phyloP scores from a whole-genome alignment of 1,140 invertebrate species.

The Bicyclus anynana region DNA sequence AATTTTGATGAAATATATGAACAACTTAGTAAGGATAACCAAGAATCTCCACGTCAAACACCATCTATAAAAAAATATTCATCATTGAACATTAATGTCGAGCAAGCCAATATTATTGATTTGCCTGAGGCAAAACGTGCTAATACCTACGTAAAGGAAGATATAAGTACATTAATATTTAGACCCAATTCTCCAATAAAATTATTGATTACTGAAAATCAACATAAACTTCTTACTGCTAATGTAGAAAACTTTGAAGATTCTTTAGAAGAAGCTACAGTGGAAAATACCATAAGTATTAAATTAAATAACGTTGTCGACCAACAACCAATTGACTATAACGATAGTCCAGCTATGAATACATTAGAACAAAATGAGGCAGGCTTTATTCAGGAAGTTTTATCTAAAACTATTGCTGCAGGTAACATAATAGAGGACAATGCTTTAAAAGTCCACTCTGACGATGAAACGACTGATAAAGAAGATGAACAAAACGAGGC shows the following conservation, averaged over 20 bases:
- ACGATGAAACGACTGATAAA: not conserved
- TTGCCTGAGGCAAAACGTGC: not conserved
- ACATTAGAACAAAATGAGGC: not conserved
- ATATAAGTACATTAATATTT: constrained; percentile 28
- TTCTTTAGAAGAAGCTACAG: constrained; percentile 6
- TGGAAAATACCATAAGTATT: not conserved
- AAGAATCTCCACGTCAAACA: not conserved
- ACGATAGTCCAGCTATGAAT: not conserved
- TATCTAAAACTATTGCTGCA: not conserved
- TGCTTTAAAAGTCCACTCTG: not conserved
- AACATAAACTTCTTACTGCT: constrained; percentile 28
- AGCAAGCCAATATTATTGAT: not conserved
- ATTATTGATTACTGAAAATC: constrained; percentile 35
- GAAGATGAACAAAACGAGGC: not conserved
- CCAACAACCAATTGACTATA: not conserved
- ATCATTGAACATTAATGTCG: not conserved
- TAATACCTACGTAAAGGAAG: constrained; percentile 28
- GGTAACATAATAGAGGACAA: not conserved
- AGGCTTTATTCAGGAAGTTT: not conserved
- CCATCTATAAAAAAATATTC: not conserved
- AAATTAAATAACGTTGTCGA: not conserved
- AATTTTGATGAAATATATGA: constrained; percentile 70
- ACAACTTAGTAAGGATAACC: constrained; percentile 37
- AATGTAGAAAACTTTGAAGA: constrained; percentile 22
- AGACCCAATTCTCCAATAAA: constrained; percentile 29